phyloP scores from a whole-genome alignment of 92 coral and sea anemone genomes.

The Siderastrea radians region DNA sequence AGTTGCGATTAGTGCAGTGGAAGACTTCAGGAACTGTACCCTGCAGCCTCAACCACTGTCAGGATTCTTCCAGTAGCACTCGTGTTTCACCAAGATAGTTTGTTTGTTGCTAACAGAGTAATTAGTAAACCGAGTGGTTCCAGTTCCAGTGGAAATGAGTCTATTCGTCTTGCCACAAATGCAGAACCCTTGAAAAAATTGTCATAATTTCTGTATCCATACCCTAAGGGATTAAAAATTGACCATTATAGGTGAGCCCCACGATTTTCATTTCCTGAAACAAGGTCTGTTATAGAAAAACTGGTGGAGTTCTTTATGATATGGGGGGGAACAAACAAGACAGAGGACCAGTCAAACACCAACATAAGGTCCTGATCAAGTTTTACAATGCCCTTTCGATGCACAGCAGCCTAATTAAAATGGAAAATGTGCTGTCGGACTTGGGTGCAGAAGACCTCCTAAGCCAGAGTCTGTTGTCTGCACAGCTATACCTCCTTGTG shows the following conservation, averaged over 20 bases:
- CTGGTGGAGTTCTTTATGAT: neutral
- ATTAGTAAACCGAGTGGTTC: conserved; percentile 16
- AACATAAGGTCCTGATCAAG: conserved; percentile 34
- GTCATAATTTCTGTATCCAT: conserved; percentile 46
- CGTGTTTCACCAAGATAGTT: too few relatives aligned
- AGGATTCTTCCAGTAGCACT: conserved; percentile 21
- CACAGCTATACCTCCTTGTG: conserved; percentile 39
- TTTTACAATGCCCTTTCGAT: conserved; percentile 14
- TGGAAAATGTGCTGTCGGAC: neutral
- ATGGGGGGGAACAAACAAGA: neutral
- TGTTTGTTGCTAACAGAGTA: too few relatives aligned
- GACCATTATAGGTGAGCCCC: conserved; percentile 50
- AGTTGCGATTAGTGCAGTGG: conserved; percentile 45
- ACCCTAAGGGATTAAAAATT: conserved; percentile 55
- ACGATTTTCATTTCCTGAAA: conserved; percentile 18
- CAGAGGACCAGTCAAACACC: conserved; percentile 25
- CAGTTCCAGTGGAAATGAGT: conserved; percentile 40
- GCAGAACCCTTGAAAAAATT: conserved; percentile 31
- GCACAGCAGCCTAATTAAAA: conserved; percentile 2
- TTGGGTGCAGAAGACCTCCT: neutral
- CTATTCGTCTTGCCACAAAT: conserved; percentile 21
- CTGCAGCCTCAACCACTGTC: conserved; percentile 5
- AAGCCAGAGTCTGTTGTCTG: neutral
- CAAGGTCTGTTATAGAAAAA: too few relatives aligned
- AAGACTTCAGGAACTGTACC: conserved; percentile 23